Conservation (phyloP, 1,140 invertebrate genomes). For the Orius insidiosus region DNA sequence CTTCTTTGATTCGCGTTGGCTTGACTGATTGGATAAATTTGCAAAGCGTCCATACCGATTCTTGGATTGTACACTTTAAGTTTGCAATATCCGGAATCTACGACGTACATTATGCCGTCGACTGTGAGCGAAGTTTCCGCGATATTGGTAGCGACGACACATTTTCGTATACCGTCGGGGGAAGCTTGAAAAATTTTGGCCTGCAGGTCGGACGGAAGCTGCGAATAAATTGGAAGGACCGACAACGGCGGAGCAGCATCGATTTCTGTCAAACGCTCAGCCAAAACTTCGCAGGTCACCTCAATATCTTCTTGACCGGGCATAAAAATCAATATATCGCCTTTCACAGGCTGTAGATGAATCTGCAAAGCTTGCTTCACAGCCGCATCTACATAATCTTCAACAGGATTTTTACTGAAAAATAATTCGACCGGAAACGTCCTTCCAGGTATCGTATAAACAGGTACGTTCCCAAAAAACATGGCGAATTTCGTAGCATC, state of each 20-base stretch:
- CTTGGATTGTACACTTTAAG: conserved; percentile 97
- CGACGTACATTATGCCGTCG: conserved; percentile 95
- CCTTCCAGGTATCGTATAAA: conserved; percentile 82
- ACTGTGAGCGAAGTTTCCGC: conserved; percentile 78
- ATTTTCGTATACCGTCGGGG: too few relatives aligned
- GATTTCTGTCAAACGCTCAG: conserved; percentile 82
- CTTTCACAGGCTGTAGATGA: conserved; percentile 85
- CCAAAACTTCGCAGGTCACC: conserved; percentile 81
- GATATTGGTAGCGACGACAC: conserved; percentile 98
- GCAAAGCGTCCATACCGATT: conserved; percentile 98
- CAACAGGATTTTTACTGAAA: conserved; percentile 97
- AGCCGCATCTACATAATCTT: conserved; percentile 94
- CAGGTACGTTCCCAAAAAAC: conserved; percentile 97
- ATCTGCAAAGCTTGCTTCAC: conserved; percentile 95
- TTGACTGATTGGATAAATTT: conserved; percentile 80
- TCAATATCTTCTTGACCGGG: conserved; percentile 76
- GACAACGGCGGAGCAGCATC: conserved; percentile 84
- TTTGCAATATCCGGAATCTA: conserved; percentile 98
- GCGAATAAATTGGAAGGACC: conserved; percentile 94
- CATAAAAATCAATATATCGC: conserved; percentile 93
- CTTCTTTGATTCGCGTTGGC: conserved; percentile 93
- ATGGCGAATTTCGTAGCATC: conserved; percentile 96
- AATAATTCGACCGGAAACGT: conserved; percentile 84
- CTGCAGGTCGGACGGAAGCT: conserved; percentile 96
- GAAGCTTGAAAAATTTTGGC: conserved; percentile 91